These are phyloP conservation scores for Arctocebus calabarensis DNA, from an alignment of 2,797 vertebrate species.

Conservation along the genomic window DNA sequence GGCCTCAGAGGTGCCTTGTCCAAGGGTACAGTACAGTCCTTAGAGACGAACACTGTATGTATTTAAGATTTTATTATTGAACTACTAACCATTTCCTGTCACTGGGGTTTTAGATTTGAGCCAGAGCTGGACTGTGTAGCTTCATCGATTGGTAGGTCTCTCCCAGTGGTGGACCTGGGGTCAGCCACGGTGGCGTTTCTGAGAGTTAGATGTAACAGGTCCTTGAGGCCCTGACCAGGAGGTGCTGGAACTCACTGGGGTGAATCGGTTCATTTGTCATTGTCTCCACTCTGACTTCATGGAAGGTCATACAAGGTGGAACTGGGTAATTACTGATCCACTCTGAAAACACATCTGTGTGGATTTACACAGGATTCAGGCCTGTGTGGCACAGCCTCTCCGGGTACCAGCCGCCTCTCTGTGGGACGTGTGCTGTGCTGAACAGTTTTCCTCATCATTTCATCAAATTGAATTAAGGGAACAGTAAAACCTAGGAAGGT, in stretches of 20 bases:
- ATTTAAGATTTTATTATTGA: not conserved
- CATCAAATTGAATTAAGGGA: not conserved
- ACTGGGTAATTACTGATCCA: constrained; percentile 72
- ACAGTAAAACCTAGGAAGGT: not conserved
- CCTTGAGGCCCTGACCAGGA: constrained; percentile 72
- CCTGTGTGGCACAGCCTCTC: not conserved
- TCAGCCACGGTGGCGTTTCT: constrained; percentile 31
- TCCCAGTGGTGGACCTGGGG: not conserved
- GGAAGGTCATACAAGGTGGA: constrained; percentile 69
- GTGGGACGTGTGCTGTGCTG: not conserved
- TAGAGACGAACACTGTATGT: constrained; percentile 4
- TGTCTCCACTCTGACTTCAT: constrained; percentile 55
- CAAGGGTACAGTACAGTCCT: not conserved
- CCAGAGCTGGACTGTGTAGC: not conserved
- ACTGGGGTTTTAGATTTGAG: not conserved
- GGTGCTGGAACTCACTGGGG: constrained; percentile 73
- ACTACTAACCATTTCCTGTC: not conserved
- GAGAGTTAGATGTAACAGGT: constrained; percentile 79
- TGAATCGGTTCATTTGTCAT: constrained; percentile 81
- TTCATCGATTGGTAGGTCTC: constrained; percentile 70
- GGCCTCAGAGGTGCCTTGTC: not conserved
- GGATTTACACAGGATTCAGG: not conserved
- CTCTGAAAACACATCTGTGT: constrained; percentile 54
- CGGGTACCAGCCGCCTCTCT: not conserved
- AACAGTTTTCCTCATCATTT: not conserved